phyloP scores from a whole-genome alignment of 1,140 invertebrate genomes.

The Cheumatopsyche charites region DNA sequence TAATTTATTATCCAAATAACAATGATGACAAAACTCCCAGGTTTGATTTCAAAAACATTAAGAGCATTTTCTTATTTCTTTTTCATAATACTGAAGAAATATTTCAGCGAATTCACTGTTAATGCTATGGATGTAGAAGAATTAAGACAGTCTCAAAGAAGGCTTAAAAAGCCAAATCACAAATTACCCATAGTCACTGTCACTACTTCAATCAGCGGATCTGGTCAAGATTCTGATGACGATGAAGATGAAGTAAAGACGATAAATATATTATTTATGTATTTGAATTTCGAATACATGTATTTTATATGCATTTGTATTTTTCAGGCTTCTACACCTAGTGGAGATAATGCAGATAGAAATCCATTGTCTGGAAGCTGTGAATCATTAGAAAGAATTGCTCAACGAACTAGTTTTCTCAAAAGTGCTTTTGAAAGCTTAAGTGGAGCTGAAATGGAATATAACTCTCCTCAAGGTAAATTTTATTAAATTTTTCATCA shows the following conservation, averaged over 20 bases:
- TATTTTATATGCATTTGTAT: background rate
- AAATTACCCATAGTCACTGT: slow-evolving; percentile 43
- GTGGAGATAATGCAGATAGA: slow-evolving; percentile 73
- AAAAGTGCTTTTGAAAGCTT: slow-evolving; percentile 81
- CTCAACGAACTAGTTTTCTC: slow-evolving; percentile 73
- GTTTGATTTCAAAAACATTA: slow-evolving; percentile 46
- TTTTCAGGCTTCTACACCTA: slow-evolving; percentile 76
- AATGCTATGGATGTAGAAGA: slow-evolving; percentile 88
- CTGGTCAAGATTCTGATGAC: slow-evolving; percentile 78
- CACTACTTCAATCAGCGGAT: slow-evolving; percentile 62
- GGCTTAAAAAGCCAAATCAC: slow-evolving; percentile 62
- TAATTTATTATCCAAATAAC: slow-evolving; percentile 66
- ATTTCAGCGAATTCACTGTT: slow-evolving; percentile 78
- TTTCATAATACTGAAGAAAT: background rate
- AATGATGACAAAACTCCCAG: slow-evolving; percentile 62
- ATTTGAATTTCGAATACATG: background rate
- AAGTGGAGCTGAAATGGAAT: slow-evolving; percentile 66
- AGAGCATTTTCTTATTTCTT: background rate
- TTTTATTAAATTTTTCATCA: slow-evolving; percentile 21
- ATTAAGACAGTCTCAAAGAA: slow-evolving; percentile 76
- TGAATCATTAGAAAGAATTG: slow-evolving; percentile 75
- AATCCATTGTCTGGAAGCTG: slow-evolving; percentile 73
- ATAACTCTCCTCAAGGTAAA: slow-evolving; percentile 49
- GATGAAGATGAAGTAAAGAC: slow-evolving; percentile 71
- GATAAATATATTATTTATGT: slow-evolving; percentile 3